Evolutionary conservation across 2,113 vertebrate species (phyloP).

Genomic region (Sceloporus undulatus): DNA sequence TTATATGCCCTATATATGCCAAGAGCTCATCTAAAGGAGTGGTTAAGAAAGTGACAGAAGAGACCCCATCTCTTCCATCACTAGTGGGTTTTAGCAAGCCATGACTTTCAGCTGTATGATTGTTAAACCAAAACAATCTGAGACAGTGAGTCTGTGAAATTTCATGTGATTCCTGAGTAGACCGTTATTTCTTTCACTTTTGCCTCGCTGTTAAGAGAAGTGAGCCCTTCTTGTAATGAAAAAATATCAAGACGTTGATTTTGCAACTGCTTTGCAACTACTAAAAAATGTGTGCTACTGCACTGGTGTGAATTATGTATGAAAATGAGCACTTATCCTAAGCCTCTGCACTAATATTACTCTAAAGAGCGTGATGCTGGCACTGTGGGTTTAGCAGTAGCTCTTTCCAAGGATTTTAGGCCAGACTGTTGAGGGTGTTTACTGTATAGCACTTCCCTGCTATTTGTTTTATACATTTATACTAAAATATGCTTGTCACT

Average conservation of each 20-base stretch:
- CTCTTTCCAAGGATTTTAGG: not conserved
- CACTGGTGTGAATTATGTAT: not conserved
- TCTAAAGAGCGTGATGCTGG: not conserved
- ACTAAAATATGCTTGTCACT: not conserved
- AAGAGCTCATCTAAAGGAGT: not conserved
- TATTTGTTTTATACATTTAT: not conserved
- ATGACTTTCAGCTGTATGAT: not conserved
- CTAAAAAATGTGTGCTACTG: not conserved
- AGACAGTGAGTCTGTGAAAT: not conserved
- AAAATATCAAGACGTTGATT: not conserved
- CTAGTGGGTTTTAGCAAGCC: not conserved
- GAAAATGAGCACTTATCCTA: not conserved
- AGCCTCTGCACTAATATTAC: not conserved
- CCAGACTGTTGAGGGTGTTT: not conserved
- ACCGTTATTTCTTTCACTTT: too few relatives aligned
- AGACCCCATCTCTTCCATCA: not conserved
- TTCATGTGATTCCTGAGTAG: not conserved
- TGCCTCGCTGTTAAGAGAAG: not conserved
- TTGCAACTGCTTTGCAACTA: slow-evolving; percentile 5
- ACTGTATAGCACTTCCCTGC: not conserved
- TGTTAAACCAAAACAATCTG: not conserved
- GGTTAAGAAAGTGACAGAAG: not conserved
- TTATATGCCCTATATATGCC: not conserved
- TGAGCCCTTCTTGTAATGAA: not conserved
- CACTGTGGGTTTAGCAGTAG: not conserved